Base-by-base conservation (phyloP, 2,797 vertebrate genomes). In the Micropoecilia bifurca region DNA sequence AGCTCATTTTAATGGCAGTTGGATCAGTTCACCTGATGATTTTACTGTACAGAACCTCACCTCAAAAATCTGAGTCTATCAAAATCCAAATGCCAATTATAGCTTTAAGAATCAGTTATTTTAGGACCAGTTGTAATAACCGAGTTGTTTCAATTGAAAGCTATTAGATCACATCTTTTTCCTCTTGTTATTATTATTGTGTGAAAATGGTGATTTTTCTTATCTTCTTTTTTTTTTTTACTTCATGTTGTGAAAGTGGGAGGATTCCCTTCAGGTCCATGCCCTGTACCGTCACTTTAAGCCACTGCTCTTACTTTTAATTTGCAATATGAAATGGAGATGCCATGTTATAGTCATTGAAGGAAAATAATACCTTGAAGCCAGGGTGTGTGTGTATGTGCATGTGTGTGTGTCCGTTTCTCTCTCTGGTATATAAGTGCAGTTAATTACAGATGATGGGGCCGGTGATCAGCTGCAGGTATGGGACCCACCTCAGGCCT, bases 401-500 rank as follows among this genome's bases (percentile, higher is more conserved):
- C 68, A 41, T 78, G 66, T 71, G 63, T 1, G 2, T 68, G 59
- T 73, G 75, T 76, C 71, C 66, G 74, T 81, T 84, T 84, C 86
- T 91, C 91, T 90, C 90, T 79, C 83, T 91, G 91, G 88, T 92
- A 87, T 92, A 82, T 89, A 94, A 93, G 90, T 93, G 90, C 85
- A 93, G 93, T 95, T 95, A 95, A 96, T 96, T 95, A 95, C 93
- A 95, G 92, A 94, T 96, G 93, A 95, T 95, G 93, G 91, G 41
- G 92, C 74, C 76, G 80, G 92, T 93, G 93, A 95, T 95, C 93
- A 93, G 92, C 93, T 94, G 95, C 95, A 95, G 95, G 94, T 95
- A 96, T 94, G 93, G 93, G 93, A 94, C 91, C 89, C 92, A 94
- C 92, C 95, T 95, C 93, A 87, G 95, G 96, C 97, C 96, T 95